These are phyloP conservation scores for Microplitis manilae DNA, from an alignment of 2,888 invertebrate species.

Conservation along the genomic window DNA sequence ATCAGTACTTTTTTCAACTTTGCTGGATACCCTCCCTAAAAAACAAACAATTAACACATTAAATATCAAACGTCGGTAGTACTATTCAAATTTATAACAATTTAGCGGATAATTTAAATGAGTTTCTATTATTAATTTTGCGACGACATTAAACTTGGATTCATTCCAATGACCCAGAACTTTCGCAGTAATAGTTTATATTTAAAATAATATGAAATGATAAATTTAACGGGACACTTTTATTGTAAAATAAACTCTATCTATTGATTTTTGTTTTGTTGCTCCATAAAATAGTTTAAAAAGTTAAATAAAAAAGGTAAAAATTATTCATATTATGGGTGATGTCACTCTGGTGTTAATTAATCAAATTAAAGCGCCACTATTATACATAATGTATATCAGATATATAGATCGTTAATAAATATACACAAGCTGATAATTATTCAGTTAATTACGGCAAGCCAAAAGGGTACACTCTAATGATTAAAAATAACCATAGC, in stretches of 20 bases:
- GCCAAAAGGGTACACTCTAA: neutral
- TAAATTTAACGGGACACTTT: too few relatives aligned
- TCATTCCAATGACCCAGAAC: conserved; percentile 34
- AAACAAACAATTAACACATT: conserved; percentile 24
- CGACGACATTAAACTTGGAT: conserved; percentile 35
- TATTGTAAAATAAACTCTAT: neutral
- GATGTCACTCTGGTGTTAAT: neutral
- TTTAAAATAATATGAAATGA: neutral
- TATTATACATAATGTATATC: neutral
- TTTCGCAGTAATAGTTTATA: neutral
- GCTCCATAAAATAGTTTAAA: too few relatives aligned
- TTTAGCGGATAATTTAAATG: neutral
- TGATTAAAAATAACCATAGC: neutral
- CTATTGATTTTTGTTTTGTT: neutral
- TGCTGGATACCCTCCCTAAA: conserved; percentile 96
- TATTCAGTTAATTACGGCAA: neutral
- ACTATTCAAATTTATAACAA: conserved; percentile 1
- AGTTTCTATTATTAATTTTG: conserved; percentile 36
- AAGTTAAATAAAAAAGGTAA: neutral
- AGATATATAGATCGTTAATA: neutral
- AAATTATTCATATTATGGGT: neutral
- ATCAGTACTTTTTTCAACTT: conserved; percentile 97
- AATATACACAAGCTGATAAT: neutral
- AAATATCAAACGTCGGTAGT: neutral
- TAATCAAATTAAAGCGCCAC: neutral